Evolutionary conservation across 2,888 invertebrate genomes (phyloP).

Genomic region (Scaptodrosophila latifasciaeformis): DNA sequence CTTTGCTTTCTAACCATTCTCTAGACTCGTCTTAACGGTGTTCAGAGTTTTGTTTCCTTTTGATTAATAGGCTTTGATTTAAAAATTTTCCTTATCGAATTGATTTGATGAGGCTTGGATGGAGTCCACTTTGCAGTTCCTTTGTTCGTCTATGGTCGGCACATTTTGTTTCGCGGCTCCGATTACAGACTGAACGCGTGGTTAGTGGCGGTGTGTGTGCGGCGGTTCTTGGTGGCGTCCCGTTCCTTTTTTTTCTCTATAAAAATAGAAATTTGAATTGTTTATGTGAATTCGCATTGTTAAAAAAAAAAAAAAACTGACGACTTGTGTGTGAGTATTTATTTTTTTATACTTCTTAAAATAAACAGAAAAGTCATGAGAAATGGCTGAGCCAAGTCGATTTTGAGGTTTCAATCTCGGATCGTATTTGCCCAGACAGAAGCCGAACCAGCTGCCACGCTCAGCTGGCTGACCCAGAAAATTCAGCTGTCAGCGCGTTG

Average conservation of each 20-base stretch:
- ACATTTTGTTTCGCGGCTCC: constrained; percentile 40
- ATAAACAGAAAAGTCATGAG: too few species aligned
- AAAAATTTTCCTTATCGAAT: too few species aligned
- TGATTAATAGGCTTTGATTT: background rate
- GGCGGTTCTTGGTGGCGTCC: constrained; percentile 11
- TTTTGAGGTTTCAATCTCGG: too few species aligned
- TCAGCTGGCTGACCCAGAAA: constrained; percentile 39
- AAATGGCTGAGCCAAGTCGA: too few species aligned
- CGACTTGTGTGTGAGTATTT: constrained; percentile 3
- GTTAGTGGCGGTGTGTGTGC: background rate
- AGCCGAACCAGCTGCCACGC: constrained; percentile 4
- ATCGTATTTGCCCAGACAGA: too few species aligned
- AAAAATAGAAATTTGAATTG: constrained; percentile 38
- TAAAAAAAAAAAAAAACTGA: constrained; percentile 19
- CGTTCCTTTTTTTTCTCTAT: constrained; percentile 26
- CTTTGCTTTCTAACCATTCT: constrained; percentile 62
- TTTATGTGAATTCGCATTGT: constrained; percentile 33
- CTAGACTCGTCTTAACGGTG: constrained; percentile 57
- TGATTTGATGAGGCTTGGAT: too few species aligned
- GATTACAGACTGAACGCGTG: constrained; percentile 9
- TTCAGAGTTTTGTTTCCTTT: constrained; percentile 40
- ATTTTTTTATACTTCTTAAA: too few species aligned
- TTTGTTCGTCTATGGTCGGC: constrained; percentile 46
- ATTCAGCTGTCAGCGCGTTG: background rate
- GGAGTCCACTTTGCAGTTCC: too few species aligned